Evolutionary conservation across 2,113 vertebrate species (phyloP).

Genomic region (Pagrus major): DNA sequence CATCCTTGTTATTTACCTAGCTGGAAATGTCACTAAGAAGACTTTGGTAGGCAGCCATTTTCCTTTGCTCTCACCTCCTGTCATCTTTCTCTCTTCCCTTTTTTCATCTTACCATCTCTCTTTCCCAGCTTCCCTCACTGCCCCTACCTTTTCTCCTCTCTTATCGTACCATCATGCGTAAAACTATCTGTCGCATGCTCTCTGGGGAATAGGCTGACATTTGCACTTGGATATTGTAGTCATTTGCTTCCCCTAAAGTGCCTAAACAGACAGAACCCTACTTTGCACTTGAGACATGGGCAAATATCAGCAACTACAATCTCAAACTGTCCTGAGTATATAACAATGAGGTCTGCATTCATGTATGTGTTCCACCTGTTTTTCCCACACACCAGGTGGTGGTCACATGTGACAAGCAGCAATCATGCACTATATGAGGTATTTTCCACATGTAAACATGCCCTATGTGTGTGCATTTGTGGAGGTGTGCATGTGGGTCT

Average conservation of each 20-base stretch:
- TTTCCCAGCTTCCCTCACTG: slow-evolving; percentile 17
- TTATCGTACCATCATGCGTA: slow-evolving; percentile 57
- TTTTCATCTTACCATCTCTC: slow-evolving; percentile 15
- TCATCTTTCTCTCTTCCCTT: slow-evolving; percentile 9
- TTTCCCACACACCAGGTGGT: neutral
- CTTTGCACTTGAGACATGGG: slow-evolving; percentile 56
- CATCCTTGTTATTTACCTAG: slow-evolving; percentile 71
- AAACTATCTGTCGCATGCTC: slow-evolving; percentile 52
- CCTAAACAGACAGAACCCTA: slow-evolving; percentile 61
- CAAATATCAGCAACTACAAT: slow-evolving; percentile 59
- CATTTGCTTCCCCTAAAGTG: slow-evolving; percentile 65
- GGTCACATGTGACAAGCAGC: neutral
- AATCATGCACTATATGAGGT: neutral
- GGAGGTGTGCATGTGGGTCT: neutral
- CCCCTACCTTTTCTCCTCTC: slow-evolving; percentile 39
- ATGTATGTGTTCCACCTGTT: slow-evolving; percentile 7
- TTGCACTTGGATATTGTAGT: slow-evolving; percentile 72
- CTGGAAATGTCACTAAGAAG: slow-evolving; percentile 75
- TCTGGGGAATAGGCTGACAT: slow-evolving; percentile 70
- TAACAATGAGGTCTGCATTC: slow-evolving; percentile 15
- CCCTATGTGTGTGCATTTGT: neutral
- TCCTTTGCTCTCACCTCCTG: slow-evolving; percentile 35
- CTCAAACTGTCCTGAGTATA: slow-evolving; percentile 16
- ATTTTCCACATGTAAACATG: neutral
- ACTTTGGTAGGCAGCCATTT: slow-evolving; percentile 50